Base-by-base conservation (phyloP, 2,888 invertebrate genomes). In the Norana najaformis region DNA sequence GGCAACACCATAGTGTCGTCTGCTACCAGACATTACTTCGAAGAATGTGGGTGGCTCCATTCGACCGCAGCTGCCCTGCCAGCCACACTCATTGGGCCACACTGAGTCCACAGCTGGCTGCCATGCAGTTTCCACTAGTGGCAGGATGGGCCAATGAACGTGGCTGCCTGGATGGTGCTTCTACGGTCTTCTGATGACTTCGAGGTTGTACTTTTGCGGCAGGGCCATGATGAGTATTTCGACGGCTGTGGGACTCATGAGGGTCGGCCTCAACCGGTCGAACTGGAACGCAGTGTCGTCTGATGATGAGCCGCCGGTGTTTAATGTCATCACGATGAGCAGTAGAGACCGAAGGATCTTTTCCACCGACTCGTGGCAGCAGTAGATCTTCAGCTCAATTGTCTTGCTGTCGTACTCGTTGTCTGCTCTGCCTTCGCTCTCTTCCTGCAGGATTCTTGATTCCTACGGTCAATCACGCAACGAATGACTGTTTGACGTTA, bases 201-300 rank as follows among this genome's bases (percentile, higher is more conserved):
- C 47, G 3, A 88, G 88, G 85, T 37, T 85, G 85, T 85, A 85
- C 85, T 85, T 85, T 85, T 85, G 85, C 34, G 85, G 85, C 34
- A 85, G 85, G 18, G 85, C 85, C 85, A 85, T 85, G 85, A 85
- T 4, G 36, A 85, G 85, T 37, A 35, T 85, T 85, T 85, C 85
- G 85, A 85, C 36, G 20, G 35, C 23, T 18, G 36, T 23, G 20
- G 18, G 85, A 8, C 0, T 36, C 36, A 85, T 18, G 6, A 85
- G 36, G 20, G 85, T 85, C 85, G 85, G 36, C 85, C 14, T 85
- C 35, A 85, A 37, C 36, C 85, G 85, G 37, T 85, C 85, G 85
- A 85, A 37, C 20, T 18, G 36, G 36, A 85, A 85, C 8, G 30
- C n/a, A 18, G 85, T 35, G 18, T 85, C 85, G 85, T 85, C 85